Base-by-base conservation (phyloP, 1,140 invertebrate genomes). In the Drosophila quadrilineata region DNA sequence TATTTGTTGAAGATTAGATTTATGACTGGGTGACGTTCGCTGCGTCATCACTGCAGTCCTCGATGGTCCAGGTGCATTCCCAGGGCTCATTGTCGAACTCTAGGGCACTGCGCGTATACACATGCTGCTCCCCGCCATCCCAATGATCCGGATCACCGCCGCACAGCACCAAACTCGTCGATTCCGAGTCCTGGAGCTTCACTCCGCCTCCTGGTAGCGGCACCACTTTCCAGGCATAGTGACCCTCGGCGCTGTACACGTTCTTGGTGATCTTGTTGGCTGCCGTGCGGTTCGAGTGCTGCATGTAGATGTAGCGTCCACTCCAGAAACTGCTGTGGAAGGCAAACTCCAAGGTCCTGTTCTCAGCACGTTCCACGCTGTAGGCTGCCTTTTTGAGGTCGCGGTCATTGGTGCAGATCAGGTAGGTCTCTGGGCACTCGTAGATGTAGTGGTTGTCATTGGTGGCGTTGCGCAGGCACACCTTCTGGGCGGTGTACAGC, bases 51-150 rank as follows among this genome's bases (percentile, higher is more conserved):
- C 73, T 77, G 64, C 85, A 88, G 26, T 88, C 75, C 31, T 88
- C 85, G 1, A 88, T 31, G 3, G 49, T 62, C 85, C 85, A 88
- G 9, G 69, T 60, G 62, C 85, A 88, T 24, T 88, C 75, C 1
- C 6, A 35, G 16, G 48, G 68, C 66, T 80, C 40, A 2, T 31
- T 10, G 0, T 10, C 12, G 10, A 87, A 65, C 1, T 73, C 66
- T 3, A 17, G n/a, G 5, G 59, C 68, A 0, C 24, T 35, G 0
- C 85, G 67, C 0, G 85, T 85, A 45, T 88, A 88, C 0, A 80
- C 75, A 67, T 88, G 66, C 3, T 60, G 66, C 45, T 88, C 85
- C 17, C 48, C 48, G 26, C 59, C 45, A 33, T 72, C 67, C 75
- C 85, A 88, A 19, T 76, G 60, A 1, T 17, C 9, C 0, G 75